phyloP scores from a whole-genome alignment of 2,888 invertebrate genomes.

The Tenthredo mesomela region DNA sequence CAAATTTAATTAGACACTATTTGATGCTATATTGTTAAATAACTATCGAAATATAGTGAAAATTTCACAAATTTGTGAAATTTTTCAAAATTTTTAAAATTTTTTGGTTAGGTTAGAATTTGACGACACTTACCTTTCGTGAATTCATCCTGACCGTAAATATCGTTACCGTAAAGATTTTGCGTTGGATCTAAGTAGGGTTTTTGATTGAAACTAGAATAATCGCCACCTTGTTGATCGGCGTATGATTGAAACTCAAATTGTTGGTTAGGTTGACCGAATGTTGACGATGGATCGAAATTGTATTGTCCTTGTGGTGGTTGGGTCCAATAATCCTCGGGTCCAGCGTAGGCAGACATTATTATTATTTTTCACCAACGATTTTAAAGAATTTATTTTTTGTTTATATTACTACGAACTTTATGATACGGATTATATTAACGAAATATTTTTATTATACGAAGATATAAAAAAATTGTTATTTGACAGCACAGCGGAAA shows the following conservation, averaged over 20 bases:
- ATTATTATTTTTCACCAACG: slow-evolving; percentile 8
- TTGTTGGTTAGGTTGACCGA: slow-evolving; percentile 78
- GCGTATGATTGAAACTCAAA: slow-evolving; percentile 73
- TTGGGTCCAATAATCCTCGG: slow-evolving; percentile 72
- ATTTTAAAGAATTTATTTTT: slow-evolving; percentile 23
- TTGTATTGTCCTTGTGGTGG: slow-evolving; percentile 75
- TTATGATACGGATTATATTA: slow-evolving; percentile 29
- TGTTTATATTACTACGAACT: slow-evolving; percentile 5
- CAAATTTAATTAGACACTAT: background rate
- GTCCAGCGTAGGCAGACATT: slow-evolving; percentile 71
- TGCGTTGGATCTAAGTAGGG: slow-evolving; percentile 71
- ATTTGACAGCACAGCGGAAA: slow-evolving; percentile 59
- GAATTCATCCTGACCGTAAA: slow-evolving; percentile 70
- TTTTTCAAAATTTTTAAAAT: too few relatives aligned
- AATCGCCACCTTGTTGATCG: slow-evolving; percentile 69
- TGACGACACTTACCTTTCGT: slow-evolving; percentile 71
- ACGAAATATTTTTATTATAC: slow-evolving; percentile 30
- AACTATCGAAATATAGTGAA: too few relatives aligned
- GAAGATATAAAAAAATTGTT: slow-evolving; percentile 24
- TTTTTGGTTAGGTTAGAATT: background rate
- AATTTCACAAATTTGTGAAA: too few relatives aligned
- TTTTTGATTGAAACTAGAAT: slow-evolving; percentile 67
- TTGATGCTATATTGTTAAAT: too few relatives aligned
- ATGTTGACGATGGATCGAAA: slow-evolving; percentile 79
- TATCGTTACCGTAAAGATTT: slow-evolving; percentile 65